Percentiles rank a stretch among this genome's conserved stretches.
phyloP scores from a whole-genome alignment of 1,140 invertebrate species.

The Macrobrachium nipponense region DNA sequence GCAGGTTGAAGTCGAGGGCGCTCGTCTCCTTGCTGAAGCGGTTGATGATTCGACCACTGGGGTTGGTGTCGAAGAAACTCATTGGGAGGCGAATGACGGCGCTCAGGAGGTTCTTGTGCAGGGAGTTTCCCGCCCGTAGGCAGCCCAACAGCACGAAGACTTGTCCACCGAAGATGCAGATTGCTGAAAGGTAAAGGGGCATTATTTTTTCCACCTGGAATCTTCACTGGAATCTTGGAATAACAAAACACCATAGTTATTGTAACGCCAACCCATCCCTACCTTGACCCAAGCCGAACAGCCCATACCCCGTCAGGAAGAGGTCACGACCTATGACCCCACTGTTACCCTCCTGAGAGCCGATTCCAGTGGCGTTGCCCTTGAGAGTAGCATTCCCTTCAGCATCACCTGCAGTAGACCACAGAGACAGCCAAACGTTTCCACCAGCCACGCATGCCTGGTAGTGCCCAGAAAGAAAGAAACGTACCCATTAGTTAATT shows the following conservation, averaged over 20 bases:
- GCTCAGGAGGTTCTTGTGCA: constrained; percentile 77
- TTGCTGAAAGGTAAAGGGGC: constrained; percentile 73
- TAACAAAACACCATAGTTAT: neutral
- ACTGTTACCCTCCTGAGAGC: too few relatives aligned
- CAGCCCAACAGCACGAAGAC: constrained; percentile 70
- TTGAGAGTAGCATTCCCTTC: constrained; percentile 35
- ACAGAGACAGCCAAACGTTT: constrained; percentile 91
- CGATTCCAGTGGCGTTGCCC: too few relatives aligned
- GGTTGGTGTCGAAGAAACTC: constrained; percentile 89
- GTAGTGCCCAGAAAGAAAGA: constrained; percentile 1
- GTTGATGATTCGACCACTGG: constrained; percentile 85
- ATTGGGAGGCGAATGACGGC: constrained; percentile 77
- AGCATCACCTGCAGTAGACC: constrained; percentile 75
- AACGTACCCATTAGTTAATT: too few relatives aligned
- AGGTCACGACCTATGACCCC: too few relatives aligned
- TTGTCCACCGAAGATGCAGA: constrained; percentile 67
- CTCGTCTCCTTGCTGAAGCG: constrained; percentile 88
- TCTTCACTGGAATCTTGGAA: constrained; percentile 66
- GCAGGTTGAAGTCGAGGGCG: constrained; percentile 80
- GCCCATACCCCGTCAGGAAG: too few relatives aligned
- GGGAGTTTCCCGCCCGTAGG: constrained; percentile 75
- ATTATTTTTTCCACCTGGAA: constrained; percentile 73
- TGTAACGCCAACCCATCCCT: too few relatives aligned
- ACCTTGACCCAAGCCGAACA: too few relatives aligned
- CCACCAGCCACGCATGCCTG: constrained; percentile 86